phyloP scores from a whole-genome alignment of 2,797 vertebrate genomes.

The Cyprinella venusta region DNA sequence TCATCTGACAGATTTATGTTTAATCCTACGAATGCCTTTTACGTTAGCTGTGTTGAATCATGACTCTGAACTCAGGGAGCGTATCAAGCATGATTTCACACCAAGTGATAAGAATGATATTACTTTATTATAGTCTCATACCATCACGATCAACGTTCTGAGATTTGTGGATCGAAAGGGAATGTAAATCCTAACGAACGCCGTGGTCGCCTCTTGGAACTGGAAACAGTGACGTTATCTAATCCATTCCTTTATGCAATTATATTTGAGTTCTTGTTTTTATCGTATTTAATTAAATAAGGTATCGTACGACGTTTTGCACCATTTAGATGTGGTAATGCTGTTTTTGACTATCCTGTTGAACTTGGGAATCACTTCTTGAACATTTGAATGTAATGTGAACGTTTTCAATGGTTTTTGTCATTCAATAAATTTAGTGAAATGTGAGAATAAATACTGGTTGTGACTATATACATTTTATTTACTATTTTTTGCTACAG shows the following conservation, averaged over 20 bases:
- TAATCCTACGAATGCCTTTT: constrained; percentile 13
- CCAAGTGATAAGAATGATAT: neutral
- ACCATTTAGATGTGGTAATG: neutral
- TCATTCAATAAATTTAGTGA: constrained; percentile 31
- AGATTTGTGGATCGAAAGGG: constrained; percentile 10
- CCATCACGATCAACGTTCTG: neutral
- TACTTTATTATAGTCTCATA: neutral
- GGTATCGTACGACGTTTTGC: neutral
- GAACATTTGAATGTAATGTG: constrained; percentile 27
- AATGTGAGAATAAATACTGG: neutral
- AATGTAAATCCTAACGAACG: neutral
- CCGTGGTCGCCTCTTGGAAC: constrained; percentile 3
- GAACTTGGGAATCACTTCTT: constrained; percentile 17
- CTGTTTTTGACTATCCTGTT: constrained; percentile 41
- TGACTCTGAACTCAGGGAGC: constrained; percentile 21
- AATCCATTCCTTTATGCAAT: constrained; percentile 25
- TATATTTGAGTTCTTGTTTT: constrained; percentile 16
- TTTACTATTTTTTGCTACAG: neutral
- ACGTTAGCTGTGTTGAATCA: constrained; percentile 12
- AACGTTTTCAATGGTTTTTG: constrained; percentile 15
- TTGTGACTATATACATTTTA: neutral
- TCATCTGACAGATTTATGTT: constrained; percentile 17
- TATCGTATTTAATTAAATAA: constrained; percentile 12
- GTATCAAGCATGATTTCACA: constrained; percentile 2
- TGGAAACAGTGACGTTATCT: constrained; percentile 4